Conservation (phyloP, 2,888 invertebrate species). For the Danaus chrysippus region DNA sequence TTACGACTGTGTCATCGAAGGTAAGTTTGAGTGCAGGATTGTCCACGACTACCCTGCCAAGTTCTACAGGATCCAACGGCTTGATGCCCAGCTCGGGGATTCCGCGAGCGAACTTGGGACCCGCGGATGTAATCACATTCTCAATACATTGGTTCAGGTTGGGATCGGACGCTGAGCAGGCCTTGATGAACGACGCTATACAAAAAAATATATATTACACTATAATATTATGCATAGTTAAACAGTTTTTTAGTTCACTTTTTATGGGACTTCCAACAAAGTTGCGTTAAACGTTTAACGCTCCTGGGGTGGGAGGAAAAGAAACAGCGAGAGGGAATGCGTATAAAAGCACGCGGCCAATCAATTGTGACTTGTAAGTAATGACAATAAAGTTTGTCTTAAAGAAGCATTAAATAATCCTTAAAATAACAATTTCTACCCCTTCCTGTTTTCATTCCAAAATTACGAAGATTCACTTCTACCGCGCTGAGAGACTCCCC, state of each 20-base stretch:
- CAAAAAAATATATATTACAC: constrained; percentile 20
- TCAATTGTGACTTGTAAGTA: too few species aligned
- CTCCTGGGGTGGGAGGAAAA: neutral
- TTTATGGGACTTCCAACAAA: too few species aligned
- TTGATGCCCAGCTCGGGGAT: constrained; percentile 71
- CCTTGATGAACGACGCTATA: constrained; percentile 68
- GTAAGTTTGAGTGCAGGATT: constrained; percentile 65
- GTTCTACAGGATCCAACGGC: constrained; percentile 65
- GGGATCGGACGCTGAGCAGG: constrained; percentile 68
- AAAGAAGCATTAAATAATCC: too few species aligned
- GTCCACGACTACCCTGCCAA: constrained; percentile 66
- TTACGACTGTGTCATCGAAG: constrained; percentile 68
- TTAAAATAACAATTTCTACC: too few species aligned
- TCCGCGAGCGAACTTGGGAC: constrained; percentile 61
- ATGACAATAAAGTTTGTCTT: too few species aligned
- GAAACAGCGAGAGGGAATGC: neutral
- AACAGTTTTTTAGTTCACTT: neutral
- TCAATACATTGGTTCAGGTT: constrained; percentile 61
- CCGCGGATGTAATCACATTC: constrained; percentile 49
- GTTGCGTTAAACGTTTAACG: too few species aligned
- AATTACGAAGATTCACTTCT: too few species aligned
- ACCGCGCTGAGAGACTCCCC: too few species aligned
- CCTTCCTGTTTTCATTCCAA: too few species aligned
- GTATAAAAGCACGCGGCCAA: too few species aligned
- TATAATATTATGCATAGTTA: neutral